phyloP scores from a whole-genome alignment of 2,888 invertebrate genomes.

The Oscheius sp. region DNA sequence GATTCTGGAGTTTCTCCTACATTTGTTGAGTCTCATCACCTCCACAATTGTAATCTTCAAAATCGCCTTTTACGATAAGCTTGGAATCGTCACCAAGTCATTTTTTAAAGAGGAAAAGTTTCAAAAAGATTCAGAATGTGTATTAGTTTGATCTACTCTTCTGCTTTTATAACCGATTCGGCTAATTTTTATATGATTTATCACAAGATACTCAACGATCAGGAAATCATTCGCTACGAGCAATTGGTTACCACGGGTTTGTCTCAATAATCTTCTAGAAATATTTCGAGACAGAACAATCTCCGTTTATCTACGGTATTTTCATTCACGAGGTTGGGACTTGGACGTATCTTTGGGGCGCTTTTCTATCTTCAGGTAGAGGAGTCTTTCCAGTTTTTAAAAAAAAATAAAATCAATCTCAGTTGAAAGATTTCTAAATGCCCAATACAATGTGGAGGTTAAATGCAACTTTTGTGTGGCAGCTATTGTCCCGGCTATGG shows the following conservation, averaged over 20 bases:
- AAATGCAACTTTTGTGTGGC: no score
- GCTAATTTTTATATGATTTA: background rate
- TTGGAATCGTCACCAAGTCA: background rate
- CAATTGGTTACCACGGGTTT: background rate
- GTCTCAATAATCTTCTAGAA: background rate
- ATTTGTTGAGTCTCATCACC: background rate
- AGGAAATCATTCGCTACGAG: background rate
- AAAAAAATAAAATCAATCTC: no score
- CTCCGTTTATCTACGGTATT: no score
- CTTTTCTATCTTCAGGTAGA: no score
- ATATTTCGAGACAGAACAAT: no score
- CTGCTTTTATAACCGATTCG: background rate
- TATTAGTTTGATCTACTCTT: background rate
- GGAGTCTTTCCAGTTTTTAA: no score
- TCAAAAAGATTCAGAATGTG: background rate
- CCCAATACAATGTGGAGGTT: no score
- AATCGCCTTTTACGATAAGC: conserved; percentile 9
- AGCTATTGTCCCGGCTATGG: no score
- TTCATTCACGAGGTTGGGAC: no score
- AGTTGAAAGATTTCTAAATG: no score
- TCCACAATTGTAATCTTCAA: background rate
- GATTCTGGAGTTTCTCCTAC: background rate
- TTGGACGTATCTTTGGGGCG: no score
- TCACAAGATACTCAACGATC: background rate
- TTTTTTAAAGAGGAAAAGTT: background rate